Conservation (phyloP, 2,888 invertebrate species). For the Sclerodermus sp. region DNA sequence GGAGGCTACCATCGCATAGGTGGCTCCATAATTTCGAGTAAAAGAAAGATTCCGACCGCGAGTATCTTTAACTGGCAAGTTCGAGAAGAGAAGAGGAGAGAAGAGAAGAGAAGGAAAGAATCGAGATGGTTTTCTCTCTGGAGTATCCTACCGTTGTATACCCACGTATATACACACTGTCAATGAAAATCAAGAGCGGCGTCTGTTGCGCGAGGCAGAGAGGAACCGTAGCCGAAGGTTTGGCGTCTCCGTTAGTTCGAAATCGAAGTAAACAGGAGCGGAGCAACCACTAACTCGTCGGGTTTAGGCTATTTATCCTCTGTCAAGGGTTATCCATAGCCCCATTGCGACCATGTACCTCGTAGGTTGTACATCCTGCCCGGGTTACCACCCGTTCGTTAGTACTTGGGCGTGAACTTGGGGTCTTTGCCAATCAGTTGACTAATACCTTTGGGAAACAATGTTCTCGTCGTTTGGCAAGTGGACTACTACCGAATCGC, state of each 20-base stretch:
- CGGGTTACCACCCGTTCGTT: slow-evolving; percentile 29
- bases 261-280: slow-evolving; percentile 6
- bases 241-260: slow-evolving; percentile 8
- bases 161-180: too few relatives aligned
- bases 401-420: slow-evolving; percentile 32
- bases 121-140: too few relatives aligned
- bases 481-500: neutral
- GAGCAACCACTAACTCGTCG: slow-evolving; percentile 20
- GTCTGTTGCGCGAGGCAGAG: neutral
- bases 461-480: neutral
- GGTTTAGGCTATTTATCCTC: slow-evolving; percentile 42
- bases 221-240: slow-evolving; percentile 1
- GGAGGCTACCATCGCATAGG: too few relatives aligned
- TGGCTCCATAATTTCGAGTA: too few relatives aligned
- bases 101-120: too few relatives aligned
- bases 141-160: too few relatives aligned
- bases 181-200: neutral
- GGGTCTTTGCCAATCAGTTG: slow-evolving; percentile 37
- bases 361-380: slow-evolving; percentile 18
- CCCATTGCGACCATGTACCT: slow-evolving; percentile 27
- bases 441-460: slow-evolving; percentile 26
- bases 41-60: too few relatives aligned
- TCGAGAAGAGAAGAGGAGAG: too few relatives aligned
- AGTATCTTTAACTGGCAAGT: too few relatives aligned
- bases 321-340: slow-evolving; percentile 37